Evolutionary conservation across 2,797 vertebrate genomes (phyloP).

Genomic region (Urosaurus nigricauda): DNA sequence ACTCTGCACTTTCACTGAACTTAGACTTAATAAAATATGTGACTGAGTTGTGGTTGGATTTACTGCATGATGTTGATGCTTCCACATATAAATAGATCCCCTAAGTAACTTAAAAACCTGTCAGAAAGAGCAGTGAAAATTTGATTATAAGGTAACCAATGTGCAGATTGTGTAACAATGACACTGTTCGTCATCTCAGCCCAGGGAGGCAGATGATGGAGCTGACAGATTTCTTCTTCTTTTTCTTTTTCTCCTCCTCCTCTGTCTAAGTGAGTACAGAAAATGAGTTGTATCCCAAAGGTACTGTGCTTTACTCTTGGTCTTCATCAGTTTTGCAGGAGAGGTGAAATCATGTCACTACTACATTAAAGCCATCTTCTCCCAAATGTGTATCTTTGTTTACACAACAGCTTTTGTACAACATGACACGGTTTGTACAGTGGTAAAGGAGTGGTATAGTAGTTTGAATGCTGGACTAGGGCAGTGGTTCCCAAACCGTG

Average conservation of each 20-base stretch:
- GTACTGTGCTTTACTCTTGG: fast-evolving
- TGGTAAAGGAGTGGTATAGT: no score
- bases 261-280: slow-evolving; percentile 44
- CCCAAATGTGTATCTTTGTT: neutral
- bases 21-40: slow-evolving; percentile 92
- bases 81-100: slow-evolving; percentile 89
- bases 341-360: neutral
- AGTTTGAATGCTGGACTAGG: no score
- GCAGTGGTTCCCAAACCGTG: no score
- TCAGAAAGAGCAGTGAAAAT: slow-evolving; percentile 87
- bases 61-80: slow-evolving; percentile 92
- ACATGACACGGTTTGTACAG: no score
- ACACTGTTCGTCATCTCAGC: slow-evolving; percentile 66
- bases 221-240: slow-evolving; percentile 55
- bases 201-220: neutral
- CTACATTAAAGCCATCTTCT: neutral
- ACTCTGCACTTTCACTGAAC: slow-evolving; percentile 97
- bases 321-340: neutral
- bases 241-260: no score
- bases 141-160: slow-evolving; percentile 85
- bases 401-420: slow-evolving; percentile 4
- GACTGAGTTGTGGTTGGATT: slow-evolving; percentile 90
- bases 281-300: slow-evolving; percentile 62
- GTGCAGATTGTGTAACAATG: slow-evolving; percentile 66
- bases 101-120: slow-evolving; percentile 91